Evolutionary conservation across 2,797 vertebrate species (phyloP), one percentile per base, ranked within the genome.

Genomic region (Acanthopagrus latus): DNA sequence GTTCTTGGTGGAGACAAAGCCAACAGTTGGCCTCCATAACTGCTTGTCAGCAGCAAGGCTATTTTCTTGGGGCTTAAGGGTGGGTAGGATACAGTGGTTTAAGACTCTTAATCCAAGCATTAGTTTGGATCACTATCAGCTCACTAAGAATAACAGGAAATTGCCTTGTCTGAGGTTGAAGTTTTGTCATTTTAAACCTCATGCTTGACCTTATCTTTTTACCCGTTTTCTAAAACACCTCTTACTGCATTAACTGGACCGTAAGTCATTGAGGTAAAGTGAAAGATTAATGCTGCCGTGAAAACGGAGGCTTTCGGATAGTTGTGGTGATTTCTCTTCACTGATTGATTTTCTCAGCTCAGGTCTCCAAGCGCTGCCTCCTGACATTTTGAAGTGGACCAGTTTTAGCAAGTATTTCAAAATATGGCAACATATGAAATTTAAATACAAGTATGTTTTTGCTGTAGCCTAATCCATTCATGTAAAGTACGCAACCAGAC

Each of bases 21-120:
- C 21, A 13, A 76, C 76, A 76, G 56, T 54, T 62, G 73, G 75
- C 63, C 60, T 80, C 71, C 38, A 60, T 23, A 58, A 70, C 29
- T 46, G 62, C 71, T 38, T 52, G 84, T 91, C 88, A 88, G 82
- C 86, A 83, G 71, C 59, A 33, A 76, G 59, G 79, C 73, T 88
- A 73, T 88, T 88, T 87, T 83, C 79, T 82, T 67, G 71, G 74
- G 73, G 80, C 76, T 87, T 87, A 92, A 66, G 69, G 57, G 63
- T 67, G 82, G 84, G 58, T 67, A 70, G 82, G 81, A 86, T 87
- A 84, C 68, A 76, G 80, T 78, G 72, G 81, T 77, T 87, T 89
- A 85, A 89, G 78, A 77, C 59, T 67, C 79, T 73, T 87, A 88
- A 90, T 89, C 86, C 82, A 54, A 54, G 84, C 51, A 64, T 87